Evolutionary conservation across 92 coral and sea anemone species (phyloP), one percentile per base, ranked within the genome.

Genomic region (Palythoa caribaeorum): DNA sequence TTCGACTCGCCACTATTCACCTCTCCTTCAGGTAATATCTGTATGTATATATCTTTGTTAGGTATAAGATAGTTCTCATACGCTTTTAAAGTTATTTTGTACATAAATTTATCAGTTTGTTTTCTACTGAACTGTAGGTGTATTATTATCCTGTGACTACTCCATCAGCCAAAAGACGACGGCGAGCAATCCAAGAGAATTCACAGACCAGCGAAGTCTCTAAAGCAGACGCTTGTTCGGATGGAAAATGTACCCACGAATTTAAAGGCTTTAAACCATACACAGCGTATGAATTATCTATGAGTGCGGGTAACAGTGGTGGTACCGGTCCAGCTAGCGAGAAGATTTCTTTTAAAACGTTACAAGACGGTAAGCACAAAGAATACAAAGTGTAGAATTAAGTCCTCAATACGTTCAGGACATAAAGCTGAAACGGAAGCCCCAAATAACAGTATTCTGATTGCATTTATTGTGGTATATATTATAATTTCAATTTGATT

Each of bases 221-320:
- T 1, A 81, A 19, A 28, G 20, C 40, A 13, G 83, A 53, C 2
- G 84, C 84, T 9, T 79, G 84, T 19, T 79, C 38, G 17, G 57
- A 65, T 21, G 76, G 71, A 11, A 65, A 81, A 47, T 81, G 86
- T 51, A 66, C 14, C 40, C 16, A 81, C 10, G 74, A 81, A 2
- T 93, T 96, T 13, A 76, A 80, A 10, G 94, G 93, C 0, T 92
- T 97, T 8, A 77, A 53, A 20, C 95, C 99, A 11, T 92, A 87
- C 60, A 87, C 90, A 2, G 71, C 52, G 53, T 97, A 95, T 80
- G 73, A 19, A 14, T 6, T 97, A 73, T 85, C 80, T 0, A 69
- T 97, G 37, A 89, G 83, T 36, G 99, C 98, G 36, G 84, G 66
- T 36, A 97, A 97, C 87, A 97, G 96, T 75, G 99, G 99, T 0